Percentiles rank a stretch among this genome's conserved stretches.
Conservation (phyloP, 1,140 invertebrate species). For the Drosophila sproati region DNA sequence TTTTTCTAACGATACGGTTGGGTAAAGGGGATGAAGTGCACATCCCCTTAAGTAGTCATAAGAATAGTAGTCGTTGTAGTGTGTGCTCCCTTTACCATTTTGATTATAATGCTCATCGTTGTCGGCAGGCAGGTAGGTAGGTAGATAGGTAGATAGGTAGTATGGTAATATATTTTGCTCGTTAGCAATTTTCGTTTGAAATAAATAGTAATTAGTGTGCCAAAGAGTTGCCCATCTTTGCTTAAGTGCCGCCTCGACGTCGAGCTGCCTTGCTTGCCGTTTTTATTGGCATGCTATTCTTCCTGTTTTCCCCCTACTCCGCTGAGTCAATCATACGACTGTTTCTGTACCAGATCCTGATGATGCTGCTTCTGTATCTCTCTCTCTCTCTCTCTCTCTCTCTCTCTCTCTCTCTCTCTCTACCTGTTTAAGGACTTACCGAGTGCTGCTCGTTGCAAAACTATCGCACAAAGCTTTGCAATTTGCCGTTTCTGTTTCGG, state of each 20-base stretch:
- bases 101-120: conserved; percentile 60
- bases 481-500: conserved; percentile 76
- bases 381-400: conserved; percentile 2
- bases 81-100: conserved; percentile 30
- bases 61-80: neutral
- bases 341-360: conserved; percentile 2
- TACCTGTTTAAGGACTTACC: conserved; percentile 42
- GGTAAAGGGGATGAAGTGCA: neutral
- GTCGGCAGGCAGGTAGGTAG: neutral
- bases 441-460: conserved; percentile 51
- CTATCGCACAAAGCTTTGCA: conserved; percentile 74
- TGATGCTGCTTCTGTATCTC: neutral
- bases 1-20: conserved; percentile 63
- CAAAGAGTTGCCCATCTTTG: conserved; percentile 62
- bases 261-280: conserved; percentile 44
- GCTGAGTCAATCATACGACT: neutral
- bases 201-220: conserved; percentile 82
- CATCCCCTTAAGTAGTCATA: neutral
- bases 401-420: conserved; percentile 1
- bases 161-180: conserved; percentile 79
- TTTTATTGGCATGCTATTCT: conserved; percentile 50
- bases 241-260: conserved; percentile 34
- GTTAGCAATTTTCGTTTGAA: conserved; percentile 82
- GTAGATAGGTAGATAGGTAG: neutral
- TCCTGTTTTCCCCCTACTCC: conserved; percentile 4